Evolutionary conservation across 2,113 vertebrate genomes (phyloP).

Genomic region (Pomatostomus ruficeps): DNA sequence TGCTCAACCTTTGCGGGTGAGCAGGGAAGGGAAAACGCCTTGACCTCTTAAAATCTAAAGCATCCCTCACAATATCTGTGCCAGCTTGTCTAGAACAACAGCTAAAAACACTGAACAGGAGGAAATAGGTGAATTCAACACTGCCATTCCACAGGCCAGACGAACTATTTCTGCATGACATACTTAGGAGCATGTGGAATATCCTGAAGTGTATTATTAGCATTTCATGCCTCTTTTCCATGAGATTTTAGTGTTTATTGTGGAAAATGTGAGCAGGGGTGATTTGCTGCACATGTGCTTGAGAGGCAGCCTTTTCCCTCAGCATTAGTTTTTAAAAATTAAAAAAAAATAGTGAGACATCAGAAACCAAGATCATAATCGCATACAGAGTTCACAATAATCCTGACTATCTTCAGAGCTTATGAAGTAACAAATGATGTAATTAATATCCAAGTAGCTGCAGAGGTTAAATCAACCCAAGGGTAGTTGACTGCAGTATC

Average conservation of each 20-base stretch:
- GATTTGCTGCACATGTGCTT: neutral
- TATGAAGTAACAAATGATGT: neutral
- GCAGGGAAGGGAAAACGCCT: neutral
- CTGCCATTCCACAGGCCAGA: neutral
- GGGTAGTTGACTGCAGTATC: neutral
- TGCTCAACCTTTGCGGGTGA: fast-evolving
- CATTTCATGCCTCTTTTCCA: neutral
- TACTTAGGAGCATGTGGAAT: neutral
- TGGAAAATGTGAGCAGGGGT: neutral
- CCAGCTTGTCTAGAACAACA: neutral
- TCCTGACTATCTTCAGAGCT: neutral
- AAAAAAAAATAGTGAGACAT: neutral
- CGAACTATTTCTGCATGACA: neutral
- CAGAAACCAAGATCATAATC: neutral
- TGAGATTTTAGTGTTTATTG: neutral
- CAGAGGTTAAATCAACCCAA: neutral
- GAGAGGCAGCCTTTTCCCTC: neutral
- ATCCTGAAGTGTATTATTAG: neutral
- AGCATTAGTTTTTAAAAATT: neutral
- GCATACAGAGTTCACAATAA: neutral
- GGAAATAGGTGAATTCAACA: neutral
- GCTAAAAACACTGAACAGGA: neutral
- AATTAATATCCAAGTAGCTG: neutral
- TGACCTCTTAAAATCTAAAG: neutral
- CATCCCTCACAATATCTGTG: neutral